Percentiles rank a stretch among this genome's conserved stretches.
phyloP scores from a whole-genome alignment of 1,140 invertebrate species.

The Listronotus bonariensis region DNA sequence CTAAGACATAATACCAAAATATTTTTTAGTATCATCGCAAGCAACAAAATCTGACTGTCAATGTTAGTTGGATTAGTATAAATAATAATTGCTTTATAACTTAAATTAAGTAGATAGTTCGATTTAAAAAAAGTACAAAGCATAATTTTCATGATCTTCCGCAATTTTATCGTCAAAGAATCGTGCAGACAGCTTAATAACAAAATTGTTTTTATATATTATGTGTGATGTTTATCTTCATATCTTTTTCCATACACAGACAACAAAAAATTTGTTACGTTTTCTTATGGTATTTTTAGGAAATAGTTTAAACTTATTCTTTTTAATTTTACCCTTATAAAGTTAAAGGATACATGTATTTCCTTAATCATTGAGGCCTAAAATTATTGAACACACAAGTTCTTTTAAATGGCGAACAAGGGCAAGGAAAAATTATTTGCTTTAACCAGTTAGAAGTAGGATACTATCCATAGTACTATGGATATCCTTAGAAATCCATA shows the following conservation, averaged over 20 bases:
- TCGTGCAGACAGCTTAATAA: conserved; percentile 26
- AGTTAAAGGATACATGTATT: too few relatives aligned
- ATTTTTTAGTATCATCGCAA: conserved; percentile 4
- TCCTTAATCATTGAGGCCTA: too few relatives aligned
- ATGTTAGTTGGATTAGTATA: not conserved
- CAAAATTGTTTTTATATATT: conserved; percentile 16
- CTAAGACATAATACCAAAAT: not conserved
- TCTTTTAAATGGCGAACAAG: too few relatives aligned
- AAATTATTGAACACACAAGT: too few relatives aligned
- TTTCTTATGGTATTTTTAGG: too few relatives aligned
- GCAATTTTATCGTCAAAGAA: conserved; percentile 19
- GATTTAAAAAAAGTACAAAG: conserved; percentile 3
- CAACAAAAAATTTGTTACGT: too few relatives aligned
- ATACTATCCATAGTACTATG: too few relatives aligned
- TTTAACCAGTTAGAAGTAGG: too few relatives aligned
- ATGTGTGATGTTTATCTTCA: not conserved
- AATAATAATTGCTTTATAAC: not conserved
- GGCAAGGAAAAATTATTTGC: too few relatives aligned
- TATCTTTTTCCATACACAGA: not conserved
- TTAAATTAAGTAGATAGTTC: not conserved
- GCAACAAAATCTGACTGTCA: not conserved
- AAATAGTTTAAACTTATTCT: too few relatives aligned
- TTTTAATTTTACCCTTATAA: too few relatives aligned
- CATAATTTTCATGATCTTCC: conserved; percentile 27
- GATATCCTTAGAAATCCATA: too few relatives aligned